phyloP scores from a whole-genome alignment of 2,797 vertebrate species.

The Botia almorhae region DNA sequence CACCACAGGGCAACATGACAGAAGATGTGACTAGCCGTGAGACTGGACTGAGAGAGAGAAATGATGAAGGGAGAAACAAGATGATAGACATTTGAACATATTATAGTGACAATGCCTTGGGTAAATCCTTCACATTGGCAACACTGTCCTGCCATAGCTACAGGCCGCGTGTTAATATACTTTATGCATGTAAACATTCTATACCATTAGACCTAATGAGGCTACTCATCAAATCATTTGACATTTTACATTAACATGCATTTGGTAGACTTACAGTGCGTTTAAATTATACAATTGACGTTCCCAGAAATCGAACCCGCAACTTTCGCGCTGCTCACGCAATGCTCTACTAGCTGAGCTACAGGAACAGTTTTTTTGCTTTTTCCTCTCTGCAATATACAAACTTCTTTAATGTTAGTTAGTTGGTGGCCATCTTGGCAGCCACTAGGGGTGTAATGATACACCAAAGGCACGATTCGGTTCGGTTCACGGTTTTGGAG shows the following conservation, averaged over 20 bases:
- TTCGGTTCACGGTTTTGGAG: too few relatives aligned
- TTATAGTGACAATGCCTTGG: not conserved
- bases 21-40: not conserved
- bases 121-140: not conserved
- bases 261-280: not conserved
- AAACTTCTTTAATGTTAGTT: too few relatives aligned
- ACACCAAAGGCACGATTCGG: too few relatives aligned
- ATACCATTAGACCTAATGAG: not conserved
- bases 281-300: too few relatives aligned
- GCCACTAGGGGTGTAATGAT: too few relatives aligned
- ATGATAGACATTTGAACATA: not conserved
- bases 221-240: not conserved
- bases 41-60: not conserved
- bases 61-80: not conserved
- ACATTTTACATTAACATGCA: not conserved
- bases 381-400: too few relatives aligned
- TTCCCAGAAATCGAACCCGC: too few relatives aligned
- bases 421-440: too few relatives aligned
- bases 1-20: slow-evolving; percentile 21
- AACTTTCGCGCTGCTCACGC: too few relatives aligned
- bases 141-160: too few relatives aligned
- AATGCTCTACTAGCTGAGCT: too few relatives aligned
- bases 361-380: too few relatives aligned
- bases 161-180: not conserved
- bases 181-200: not conserved